Conservation (phyloP, 2,113 vertebrate genomes). For the Pelodiscus sinensis region DNA sequence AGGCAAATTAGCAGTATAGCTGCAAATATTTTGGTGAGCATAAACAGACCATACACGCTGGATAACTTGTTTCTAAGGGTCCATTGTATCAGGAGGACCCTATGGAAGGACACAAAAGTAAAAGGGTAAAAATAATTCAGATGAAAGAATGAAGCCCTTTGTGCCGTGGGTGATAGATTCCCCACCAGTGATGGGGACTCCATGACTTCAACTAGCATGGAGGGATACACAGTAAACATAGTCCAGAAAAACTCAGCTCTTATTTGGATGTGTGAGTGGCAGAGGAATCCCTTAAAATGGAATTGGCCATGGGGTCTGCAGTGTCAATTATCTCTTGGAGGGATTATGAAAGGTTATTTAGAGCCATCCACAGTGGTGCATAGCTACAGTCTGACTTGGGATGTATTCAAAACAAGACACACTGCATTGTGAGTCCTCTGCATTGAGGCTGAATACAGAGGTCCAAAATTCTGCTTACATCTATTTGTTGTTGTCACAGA, state of each 20-base stretch:
- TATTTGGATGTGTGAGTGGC: not conserved
- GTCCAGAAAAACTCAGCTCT: not conserved
- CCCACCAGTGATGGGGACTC: not conserved
- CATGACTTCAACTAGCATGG: not conserved
- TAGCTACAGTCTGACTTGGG: rapidly evolving
- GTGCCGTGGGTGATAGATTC: not conserved
- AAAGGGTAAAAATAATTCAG: not conserved
- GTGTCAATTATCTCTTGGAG: not conserved
- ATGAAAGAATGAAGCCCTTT: not conserved
- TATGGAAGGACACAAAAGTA: not conserved
- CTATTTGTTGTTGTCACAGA: not conserved
- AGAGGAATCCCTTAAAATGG: not conserved
- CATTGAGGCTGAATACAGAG: not conserved
- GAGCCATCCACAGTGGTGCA: not conserved
- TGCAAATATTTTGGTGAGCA: not conserved
- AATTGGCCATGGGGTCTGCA: not conserved
- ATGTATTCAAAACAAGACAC: not conserved
- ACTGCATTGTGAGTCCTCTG: not conserved
- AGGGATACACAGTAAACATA: not conserved
- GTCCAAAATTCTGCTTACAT: not conserved
- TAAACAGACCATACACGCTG: not conserved
- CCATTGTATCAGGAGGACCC: not conserved
- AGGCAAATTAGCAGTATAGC: not conserved
- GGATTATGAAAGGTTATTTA: not conserved
- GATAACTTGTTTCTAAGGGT: not conserved